Evolutionary conservation across 2,888 invertebrate species (phyloP).

Genomic region (Gastracanthus pulcherrimus): DNA sequence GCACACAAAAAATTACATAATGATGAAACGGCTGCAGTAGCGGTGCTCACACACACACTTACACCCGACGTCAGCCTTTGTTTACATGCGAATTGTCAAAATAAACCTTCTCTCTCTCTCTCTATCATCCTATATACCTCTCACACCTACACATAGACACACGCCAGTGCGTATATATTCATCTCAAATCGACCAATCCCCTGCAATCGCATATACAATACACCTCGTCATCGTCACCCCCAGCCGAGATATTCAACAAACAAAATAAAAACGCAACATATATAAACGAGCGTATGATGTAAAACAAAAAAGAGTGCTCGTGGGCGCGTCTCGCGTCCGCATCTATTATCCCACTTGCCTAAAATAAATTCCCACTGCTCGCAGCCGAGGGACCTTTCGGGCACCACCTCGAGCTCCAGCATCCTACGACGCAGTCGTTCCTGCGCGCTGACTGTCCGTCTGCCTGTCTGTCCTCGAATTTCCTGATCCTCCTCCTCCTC

Average conservation of each 20-base stretch:
- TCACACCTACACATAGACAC: background rate
- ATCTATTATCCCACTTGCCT: conserved; percentile 91
- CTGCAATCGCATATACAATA: background rate
- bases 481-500: background rate
- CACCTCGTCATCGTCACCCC: background rate
- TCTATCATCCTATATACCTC: background rate
- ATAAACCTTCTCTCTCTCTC: conserved; percentile 53
- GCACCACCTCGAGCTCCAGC: conserved; percentile 98
- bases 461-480: conserved; percentile 20
- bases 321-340: conserved; percentile 5
- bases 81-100: conserved; percentile 71
- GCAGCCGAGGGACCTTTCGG: conserved; percentile 96
- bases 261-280: background rate
- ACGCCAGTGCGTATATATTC: background rate
- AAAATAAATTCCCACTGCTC: conserved; percentile 98
- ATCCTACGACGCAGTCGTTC: conserved; percentile 78
- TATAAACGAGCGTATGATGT: conserved; percentile 7
- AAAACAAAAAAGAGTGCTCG: background rate
- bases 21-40: too few species aligned
- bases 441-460: conserved; percentile 2
- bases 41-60: too few species aligned
- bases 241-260: background rate
- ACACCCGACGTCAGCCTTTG: conserved; percentile 63
- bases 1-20: conserved; percentile 49
- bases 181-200: background rate